phyloP scores from a whole-genome alignment of 2,888 invertebrate genomes.

The Clitarchus hookeri region DNA sequence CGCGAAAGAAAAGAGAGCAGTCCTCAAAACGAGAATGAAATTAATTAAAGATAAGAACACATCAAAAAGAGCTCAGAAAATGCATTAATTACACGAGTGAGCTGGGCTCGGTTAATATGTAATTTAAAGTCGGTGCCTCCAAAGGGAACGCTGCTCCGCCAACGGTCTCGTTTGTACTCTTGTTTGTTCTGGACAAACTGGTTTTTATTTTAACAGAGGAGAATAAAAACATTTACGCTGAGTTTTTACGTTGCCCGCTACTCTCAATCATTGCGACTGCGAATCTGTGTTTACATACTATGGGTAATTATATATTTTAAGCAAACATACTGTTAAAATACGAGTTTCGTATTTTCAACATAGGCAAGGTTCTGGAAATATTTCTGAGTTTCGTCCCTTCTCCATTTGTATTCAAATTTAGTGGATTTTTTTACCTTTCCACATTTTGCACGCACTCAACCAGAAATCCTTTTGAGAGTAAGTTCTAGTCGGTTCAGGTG shows the following conservation, averaged over 20 bases:
- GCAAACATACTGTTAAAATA: not conserved
- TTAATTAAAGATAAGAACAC: conserved; percentile 14
- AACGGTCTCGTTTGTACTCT: not conserved
- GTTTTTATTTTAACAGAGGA: conserved; percentile 2
- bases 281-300: not conserved
- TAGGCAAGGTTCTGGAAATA: not conserved
- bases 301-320: not conserved
- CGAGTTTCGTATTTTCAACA: not conserved
- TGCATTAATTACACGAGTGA: conserved; percentile 14
- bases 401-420: not conserved
- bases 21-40: conserved; percentile 4
- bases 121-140: not conserved
- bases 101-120: conserved; percentile 14
- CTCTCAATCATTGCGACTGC: not conserved
- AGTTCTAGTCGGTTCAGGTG: not conserved
- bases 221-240: not conserved
- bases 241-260: not conserved
- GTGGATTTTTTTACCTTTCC: not conserved
- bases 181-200: conserved; percentile 1
- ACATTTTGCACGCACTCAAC: not conserved
- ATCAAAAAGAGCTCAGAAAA: conserved; percentile 11
- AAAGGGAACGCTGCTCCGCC: not conserved
- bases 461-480: not conserved
- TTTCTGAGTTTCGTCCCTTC: not conserved
- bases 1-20: not conserved